Percentiles rank a stretch among this genome's conserved stretches.
These are phyloP conservation scores for Alloplasta piceator DNA, from an alignment of 2,888 invertebrate genomes.

Conservation along the genomic window DNA sequence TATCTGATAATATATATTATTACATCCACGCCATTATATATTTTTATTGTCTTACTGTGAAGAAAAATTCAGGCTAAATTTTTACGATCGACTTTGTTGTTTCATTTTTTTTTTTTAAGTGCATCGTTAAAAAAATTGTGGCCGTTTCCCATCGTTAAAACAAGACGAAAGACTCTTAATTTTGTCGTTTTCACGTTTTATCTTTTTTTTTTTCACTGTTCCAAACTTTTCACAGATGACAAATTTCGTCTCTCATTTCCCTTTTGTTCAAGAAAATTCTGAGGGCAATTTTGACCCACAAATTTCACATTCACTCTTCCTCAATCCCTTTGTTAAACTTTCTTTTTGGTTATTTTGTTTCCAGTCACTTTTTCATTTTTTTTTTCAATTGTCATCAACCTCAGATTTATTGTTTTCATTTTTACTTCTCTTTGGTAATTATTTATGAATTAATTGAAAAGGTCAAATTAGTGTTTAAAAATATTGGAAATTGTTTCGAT, in stretches of 20 bases:
- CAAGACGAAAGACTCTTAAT: not conserved
- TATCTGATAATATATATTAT: constrained; percentile 1
- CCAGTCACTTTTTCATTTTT: not conserved
- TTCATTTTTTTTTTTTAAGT: not conserved
- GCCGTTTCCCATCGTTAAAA: constrained; percentile 11
- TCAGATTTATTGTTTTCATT: too few species aligned
- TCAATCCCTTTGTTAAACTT: not conserved
- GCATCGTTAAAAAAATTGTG: constrained; percentile 29
- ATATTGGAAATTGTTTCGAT: too few species aligned
- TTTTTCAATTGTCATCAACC: too few species aligned
- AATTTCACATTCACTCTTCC: not conserved
- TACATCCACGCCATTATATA: not conserved
- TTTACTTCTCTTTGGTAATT: too few species aligned
- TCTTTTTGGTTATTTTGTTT: not conserved
- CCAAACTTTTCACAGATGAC: not conserved
- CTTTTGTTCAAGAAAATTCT: too few species aligned
- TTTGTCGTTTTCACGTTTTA: not conserved
- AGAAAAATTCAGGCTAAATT: not conserved
- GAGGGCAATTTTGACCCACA: not conserved
- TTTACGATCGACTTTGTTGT: not conserved
- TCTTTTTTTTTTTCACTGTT: not conserved
- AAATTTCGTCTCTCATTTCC: not conserved
- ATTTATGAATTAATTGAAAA: too few species aligned
- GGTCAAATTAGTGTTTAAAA: too few species aligned
- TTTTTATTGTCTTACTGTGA: not conserved